phyloP scores from a whole-genome alignment of 2,113 vertebrate genomes.

The Progne subis region DNA sequence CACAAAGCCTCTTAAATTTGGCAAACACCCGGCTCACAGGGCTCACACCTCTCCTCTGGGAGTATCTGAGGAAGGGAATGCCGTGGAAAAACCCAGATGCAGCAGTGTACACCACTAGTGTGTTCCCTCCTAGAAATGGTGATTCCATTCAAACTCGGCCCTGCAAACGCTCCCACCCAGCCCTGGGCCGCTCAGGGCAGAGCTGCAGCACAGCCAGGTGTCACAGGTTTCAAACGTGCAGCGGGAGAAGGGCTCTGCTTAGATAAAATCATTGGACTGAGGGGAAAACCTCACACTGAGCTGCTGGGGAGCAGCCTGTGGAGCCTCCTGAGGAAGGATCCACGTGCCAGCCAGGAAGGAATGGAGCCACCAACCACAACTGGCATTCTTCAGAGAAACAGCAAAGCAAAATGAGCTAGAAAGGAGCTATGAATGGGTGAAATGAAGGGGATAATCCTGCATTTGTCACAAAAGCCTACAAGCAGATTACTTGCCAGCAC shows the following conservation, averaged over 20 bases:
- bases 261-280: not conserved
- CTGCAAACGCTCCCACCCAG: fast-evolving
- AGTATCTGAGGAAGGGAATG: not conserved
- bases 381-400: not conserved
- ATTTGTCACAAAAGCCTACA: slow-evolving; percentile 8
- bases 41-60: not conserved
- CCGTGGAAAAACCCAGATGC: not conserved
- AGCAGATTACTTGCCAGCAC: not conserved
- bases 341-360: not conserved
- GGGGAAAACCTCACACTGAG: not conserved
- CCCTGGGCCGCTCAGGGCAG: not conserved
- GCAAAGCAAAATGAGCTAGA: slow-evolving; percentile 10
- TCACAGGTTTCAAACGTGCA: not conserved
- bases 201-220: not conserved
- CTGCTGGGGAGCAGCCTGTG: not conserved
- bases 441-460: slow-evolving; percentile 28
- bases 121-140: not conserved
- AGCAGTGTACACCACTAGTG: not conserved
- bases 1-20: not conserved
- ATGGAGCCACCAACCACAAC: not conserved
- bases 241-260: not conserved
- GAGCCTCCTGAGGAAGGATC: slow-evolving; percentile 1
- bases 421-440: not conserved
- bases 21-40: not conserved
- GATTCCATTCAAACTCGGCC: not conserved